Evolutionary conservation across 2,888 invertebrate species (phyloP).

Genomic region (Apeira syringaria): DNA sequence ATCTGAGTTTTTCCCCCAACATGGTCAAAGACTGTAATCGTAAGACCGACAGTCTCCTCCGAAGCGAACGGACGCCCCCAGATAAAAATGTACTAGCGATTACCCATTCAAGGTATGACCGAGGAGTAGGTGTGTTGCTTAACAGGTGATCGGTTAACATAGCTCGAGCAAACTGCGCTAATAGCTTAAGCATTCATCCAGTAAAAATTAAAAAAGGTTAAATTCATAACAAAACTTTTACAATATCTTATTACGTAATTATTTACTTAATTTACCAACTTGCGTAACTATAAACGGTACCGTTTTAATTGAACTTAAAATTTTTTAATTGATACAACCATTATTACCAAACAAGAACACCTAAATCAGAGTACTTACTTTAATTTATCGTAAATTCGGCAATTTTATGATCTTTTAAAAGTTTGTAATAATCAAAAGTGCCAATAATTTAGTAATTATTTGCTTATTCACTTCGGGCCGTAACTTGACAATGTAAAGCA

Average conservation of each 20-base stretch:
- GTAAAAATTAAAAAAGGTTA: too few relatives aligned
- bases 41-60: too few relatives aligned
- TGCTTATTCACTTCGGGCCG: conserved; percentile 24
- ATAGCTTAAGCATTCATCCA: too few relatives aligned
- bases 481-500: conserved; percentile 30
- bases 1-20: too few relatives aligned
- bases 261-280: conserved; percentile 27
- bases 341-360: conserved; percentile 37
- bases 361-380: conserved; percentile 56
- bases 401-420: conserved; percentile 47
- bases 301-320: conserved; percentile 64
- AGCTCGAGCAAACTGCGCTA: too few relatives aligned
- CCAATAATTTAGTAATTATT: conserved; percentile 44
- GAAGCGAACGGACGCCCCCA: too few relatives aligned
- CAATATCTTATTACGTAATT: conserved; percentile 16
- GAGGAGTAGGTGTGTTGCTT: too few relatives aligned
- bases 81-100: too few relatives aligned
- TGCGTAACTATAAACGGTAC: conserved; percentile 61
- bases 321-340: conserved; percentile 50
- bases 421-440: conserved; percentile 31
- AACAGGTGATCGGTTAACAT: too few relatives aligned
- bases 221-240: too few relatives aligned
- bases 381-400: conserved; percentile 53
- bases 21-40: too few relatives aligned
- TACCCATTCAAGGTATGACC: too few relatives aligned